Evolutionary conservation across 2,888 invertebrate genomes (phyloP).

Genomic region (Serripes groenlandicus): DNA sequence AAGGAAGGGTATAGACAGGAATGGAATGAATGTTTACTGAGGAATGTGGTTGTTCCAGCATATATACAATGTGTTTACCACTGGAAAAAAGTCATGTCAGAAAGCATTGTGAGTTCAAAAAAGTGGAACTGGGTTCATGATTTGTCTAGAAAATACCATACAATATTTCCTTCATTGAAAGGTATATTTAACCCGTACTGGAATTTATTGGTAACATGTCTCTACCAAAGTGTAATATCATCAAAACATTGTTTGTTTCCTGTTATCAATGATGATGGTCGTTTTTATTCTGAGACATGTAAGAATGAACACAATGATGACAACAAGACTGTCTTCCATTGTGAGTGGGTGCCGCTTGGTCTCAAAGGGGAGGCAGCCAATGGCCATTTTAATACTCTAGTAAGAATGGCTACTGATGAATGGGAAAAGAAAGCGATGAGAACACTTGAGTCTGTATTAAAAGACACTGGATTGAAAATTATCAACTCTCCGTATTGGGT

Average conservation of each 20-base stretch:
- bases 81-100: neutral
- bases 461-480: conserved; percentile 31
- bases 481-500: conserved; percentile 13
- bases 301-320: too few species aligned
- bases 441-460: conserved; percentile 9
- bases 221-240: conserved; percentile 15
- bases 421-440: neutral
- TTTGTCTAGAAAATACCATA: conserved; percentile 1
- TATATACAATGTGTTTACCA: conserved; percentile 15
- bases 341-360: conserved; percentile 21
- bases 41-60: conserved; percentile 14
- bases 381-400: conserved; percentile 24
- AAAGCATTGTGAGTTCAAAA: neutral
- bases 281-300: neutral
- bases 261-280: neutral
- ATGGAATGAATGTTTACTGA: conserved; percentile 38
- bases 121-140: neutral
- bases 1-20: conserved; percentile 26
- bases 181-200: neutral
- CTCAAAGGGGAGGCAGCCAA: neutral
- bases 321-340: neutral
- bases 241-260: conserved; percentile 12
- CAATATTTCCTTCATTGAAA: conserved; percentile 14
- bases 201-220: conserved; percentile 13
- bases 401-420: neutral